Conservation (phyloP, 2,113 vertebrate genomes). For the Sinocyclocheilus maitianheensis region DNA sequence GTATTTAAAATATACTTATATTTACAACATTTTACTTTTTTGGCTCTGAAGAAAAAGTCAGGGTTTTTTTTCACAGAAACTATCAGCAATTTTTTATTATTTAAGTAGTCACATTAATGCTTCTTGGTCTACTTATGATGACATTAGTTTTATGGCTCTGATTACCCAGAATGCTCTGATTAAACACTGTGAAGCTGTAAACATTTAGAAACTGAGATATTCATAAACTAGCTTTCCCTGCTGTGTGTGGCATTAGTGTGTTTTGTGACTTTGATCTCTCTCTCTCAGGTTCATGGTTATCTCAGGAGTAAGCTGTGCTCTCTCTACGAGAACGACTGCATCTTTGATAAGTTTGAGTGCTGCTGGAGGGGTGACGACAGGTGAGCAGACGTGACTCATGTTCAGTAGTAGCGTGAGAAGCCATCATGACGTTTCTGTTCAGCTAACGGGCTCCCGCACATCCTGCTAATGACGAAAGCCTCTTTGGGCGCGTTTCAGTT, state of each 20-base stretch:
- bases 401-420: not conserved
- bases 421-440: not conserved
- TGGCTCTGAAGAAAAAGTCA: too few species aligned
- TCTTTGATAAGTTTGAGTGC: conserved; percentile 98
- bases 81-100: not conserved
- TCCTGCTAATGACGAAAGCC: not conserved
- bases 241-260: not conserved
- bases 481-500: not conserved
- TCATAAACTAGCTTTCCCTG: not conserved
- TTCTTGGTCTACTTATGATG: not conserved
- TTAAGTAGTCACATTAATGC: not conserved
- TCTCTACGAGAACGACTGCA: conserved; percentile 96
- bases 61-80: too few species aligned
- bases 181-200: not conserved
- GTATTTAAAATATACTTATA: too few species aligned
- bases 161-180: not conserved
- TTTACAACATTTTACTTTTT: too few species aligned
- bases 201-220: not conserved
- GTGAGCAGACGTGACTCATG: conserved; percentile 62
- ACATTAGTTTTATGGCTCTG: not conserved
- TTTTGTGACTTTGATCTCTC: not conserved
- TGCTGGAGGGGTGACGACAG: conserved; percentile 96
- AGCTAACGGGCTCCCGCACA: not conserved
- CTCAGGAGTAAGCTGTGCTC: conserved; percentile 73
- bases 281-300: conserved; percentile 91